Evolutionary conservation across 2,113 vertebrate species (phyloP).

Genomic region (Leptobrachium leishanense): DNA sequence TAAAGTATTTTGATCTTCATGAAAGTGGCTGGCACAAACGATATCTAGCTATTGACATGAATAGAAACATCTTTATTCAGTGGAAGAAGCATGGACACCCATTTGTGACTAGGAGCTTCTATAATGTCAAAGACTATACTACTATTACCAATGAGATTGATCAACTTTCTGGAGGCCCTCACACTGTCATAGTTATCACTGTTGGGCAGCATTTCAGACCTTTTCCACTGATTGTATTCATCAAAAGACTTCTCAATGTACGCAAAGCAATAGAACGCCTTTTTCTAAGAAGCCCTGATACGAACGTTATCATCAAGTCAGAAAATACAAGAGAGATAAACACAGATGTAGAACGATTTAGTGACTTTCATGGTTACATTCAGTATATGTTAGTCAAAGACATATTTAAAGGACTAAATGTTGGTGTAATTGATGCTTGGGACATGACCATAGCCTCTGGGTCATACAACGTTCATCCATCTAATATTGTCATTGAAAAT

Average conservation of each 20-base stretch:
- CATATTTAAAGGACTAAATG: slow-evolving; percentile 10
- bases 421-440: slow-evolving; percentile 34
- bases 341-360: background rate
- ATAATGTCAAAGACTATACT: slow-evolving; percentile 43
- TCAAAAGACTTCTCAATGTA: slow-evolving; percentile 5
- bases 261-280: too few relatives aligned
- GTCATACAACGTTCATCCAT: slow-evolving; percentile 1
- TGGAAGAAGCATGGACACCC: too few relatives aligned
- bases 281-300: too few relatives aligned
- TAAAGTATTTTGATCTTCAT: background rate
- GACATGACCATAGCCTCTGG: slow-evolving; percentile 26
- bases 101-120: too few relatives aligned
- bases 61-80: too few relatives aligned
- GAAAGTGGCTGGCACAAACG: too few relatives aligned
- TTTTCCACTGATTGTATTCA: slow-evolving; percentile 47
- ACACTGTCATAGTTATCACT: slow-evolving; percentile 23
- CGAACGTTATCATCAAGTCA: too few relatives aligned
- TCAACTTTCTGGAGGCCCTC: slow-evolving; percentile 28
- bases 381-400: slow-evolving; percentile 27
- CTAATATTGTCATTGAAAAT: slow-evolving; percentile 29
- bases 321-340: background rate
- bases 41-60: too few relatives aligned
- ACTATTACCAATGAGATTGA: slow-evolving; percentile 41
- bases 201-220: slow-evolving; percentile 50
- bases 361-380: background rate